phyloP scores from a whole-genome alignment of 2,888 invertebrate species.

The Lasius platythorax region DNA sequence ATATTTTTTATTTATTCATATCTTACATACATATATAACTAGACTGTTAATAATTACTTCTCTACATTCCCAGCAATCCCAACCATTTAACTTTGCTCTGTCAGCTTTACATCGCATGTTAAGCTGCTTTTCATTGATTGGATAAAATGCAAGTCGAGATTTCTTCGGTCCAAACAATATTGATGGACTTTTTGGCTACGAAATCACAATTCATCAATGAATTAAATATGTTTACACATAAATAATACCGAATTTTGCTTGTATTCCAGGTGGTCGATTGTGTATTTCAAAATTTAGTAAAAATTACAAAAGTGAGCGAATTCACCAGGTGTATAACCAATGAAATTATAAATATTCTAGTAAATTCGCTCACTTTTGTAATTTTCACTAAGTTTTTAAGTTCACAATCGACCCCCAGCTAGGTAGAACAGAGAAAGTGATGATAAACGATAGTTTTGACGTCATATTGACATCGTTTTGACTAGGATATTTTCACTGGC shows the following conservation, averaged over 20 bases:
- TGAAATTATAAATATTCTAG: too few species aligned
- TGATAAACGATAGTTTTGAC: background rate
- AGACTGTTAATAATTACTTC: slow-evolving; percentile 76
- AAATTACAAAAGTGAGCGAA: background rate
- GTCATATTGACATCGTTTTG: background rate
- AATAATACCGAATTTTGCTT: background rate
- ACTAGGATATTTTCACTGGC: background rate
- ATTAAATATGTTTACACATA: slow-evolving; percentile 5
- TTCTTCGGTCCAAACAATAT: slow-evolving; percentile 71
- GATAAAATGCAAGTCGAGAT: slow-evolving; percentile 72
- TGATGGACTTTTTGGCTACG: background rate
- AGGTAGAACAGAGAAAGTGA: background rate
- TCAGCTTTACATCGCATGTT: slow-evolving; percentile 80
- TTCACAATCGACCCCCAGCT: background rate
- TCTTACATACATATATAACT: background rate
- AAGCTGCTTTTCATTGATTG: slow-evolving; percentile 45
- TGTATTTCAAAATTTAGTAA: background rate
- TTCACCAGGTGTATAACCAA: too few species aligned
- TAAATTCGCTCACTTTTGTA: background rate
- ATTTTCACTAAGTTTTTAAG: background rate
- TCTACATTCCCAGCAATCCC: slow-evolving; percentile 84
- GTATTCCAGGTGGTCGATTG: background rate
- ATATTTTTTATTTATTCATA: background rate
- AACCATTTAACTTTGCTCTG: slow-evolving; percentile 83
- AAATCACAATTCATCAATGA: background rate